phyloP scores from a whole-genome alignment of 1,140 invertebrate genomes.

The Pantala flavescens region DNA sequence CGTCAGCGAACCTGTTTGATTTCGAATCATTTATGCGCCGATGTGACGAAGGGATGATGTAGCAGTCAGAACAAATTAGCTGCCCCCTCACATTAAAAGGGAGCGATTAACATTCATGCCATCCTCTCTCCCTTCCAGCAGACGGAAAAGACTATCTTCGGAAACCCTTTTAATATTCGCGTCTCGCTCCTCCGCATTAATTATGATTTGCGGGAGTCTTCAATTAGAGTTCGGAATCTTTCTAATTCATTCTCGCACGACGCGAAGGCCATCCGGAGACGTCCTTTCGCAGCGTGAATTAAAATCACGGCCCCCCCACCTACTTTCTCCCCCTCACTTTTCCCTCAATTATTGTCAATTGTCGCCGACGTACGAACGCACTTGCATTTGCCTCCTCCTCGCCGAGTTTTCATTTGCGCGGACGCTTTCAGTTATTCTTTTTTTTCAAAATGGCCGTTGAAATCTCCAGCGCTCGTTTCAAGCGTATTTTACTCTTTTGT shows the following conservation, averaged over 20 bases:
- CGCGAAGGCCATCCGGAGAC: not conserved
- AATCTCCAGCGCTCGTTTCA: too few relatives aligned
- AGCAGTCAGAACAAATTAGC: not conserved
- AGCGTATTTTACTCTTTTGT: too few relatives aligned
- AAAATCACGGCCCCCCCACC: too few relatives aligned
- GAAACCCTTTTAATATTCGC: not conserved
- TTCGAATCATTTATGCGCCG: not conserved
- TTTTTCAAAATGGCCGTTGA: too few relatives aligned
- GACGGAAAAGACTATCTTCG: not conserved
- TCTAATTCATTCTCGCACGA: not conserved
- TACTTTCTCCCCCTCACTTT: too few relatives aligned
- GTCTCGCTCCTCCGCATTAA: not conserved
- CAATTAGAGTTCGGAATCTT: not conserved
- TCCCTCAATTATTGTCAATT: too few relatives aligned
- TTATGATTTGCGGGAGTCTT: not conserved
- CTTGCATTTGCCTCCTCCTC: too few relatives aligned
- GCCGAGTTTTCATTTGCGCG: too few relatives aligned
- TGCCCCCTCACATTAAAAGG: not conserved
- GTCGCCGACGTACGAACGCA: too few relatives aligned
- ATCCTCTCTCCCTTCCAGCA: not conserved
- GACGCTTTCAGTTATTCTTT: too few relatives aligned
- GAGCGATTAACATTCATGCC: constrained; percentile 8
- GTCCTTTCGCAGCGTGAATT: too few relatives aligned
- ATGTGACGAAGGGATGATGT: not conserved
- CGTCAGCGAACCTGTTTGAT: not conserved